Base-by-base conservation (phyloP, 2,888 invertebrate genomes). In the Sinelater perroti region DNA sequence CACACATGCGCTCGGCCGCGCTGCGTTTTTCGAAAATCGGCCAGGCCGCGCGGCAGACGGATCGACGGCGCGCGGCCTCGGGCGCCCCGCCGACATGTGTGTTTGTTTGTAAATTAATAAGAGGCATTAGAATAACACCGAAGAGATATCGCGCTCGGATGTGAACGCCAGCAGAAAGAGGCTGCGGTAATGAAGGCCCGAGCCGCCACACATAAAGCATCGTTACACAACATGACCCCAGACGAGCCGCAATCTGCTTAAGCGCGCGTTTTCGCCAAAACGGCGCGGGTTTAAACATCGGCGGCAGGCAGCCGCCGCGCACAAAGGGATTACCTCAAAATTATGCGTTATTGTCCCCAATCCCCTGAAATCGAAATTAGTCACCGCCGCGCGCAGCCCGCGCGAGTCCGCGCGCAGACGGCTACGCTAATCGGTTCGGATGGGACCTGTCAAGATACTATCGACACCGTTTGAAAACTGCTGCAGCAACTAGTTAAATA, bases 311-410 rank as follows among this genome's bases (percentile, higher is more conserved):
- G 21, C 33, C 21, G 30, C 24, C 35, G 47, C 21, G 36, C 26
- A 49, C 47, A 49, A 49, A 49, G 31, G 47, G 47, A 49, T 49
- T 49, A 49, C 24, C 21, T 28, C 17, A 45, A 49, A 35, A 35
- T 35, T 35, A 49, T 35, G 47, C 24, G 26, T 35, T 49, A 21
- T 35, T 49, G 47, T 49, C 47, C 47, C 36, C 47, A 49, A 49
- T 49, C 47, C 30, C 31, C 16, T 35, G 35, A 35, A 14, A 3
- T 36, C 17, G 47, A 49, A 49, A 49, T 49, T 49, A 49, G 47
- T 49, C 47, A 49, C 35, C 14, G 14, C 17, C 13, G 16, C 18
- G 18, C 35, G 35, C 16, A 14, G 8, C 18, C n/a, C n/a, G n/a
- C 35, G 35, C 16, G 17, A 18, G 16, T 35, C 18, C 18, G 17